Evolutionary conservation across 2,888 invertebrate genomes (phyloP), one percentile per base, ranked within the genome.

Genomic region (Ormyrus thymus): DNA sequence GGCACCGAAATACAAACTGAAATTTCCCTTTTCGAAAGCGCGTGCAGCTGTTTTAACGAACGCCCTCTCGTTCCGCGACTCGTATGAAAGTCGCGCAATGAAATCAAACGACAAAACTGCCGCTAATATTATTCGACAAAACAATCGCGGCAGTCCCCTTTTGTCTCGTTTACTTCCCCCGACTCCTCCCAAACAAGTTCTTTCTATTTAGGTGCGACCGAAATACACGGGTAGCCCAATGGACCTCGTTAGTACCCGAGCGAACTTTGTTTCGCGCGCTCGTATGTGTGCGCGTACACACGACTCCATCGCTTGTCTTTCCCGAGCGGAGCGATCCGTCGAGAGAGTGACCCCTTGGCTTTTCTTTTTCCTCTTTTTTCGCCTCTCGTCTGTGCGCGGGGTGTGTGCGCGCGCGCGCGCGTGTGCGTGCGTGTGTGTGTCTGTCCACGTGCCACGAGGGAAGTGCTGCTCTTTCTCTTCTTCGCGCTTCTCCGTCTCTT

Each of bases 201-300:
- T 65, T 71, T 72, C 71, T 55, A 58, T 59, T 71, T 72, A 65
- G 15, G 53, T n/a, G n/a, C 71, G 59, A 53, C 51, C 64, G 50
- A 51, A 58, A 66, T 53, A 72, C 71, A 66, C 61, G 48, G 58
- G 10, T 11, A 15, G 66, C 13, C 58, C 51, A 65, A 72, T 66
- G 59, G 66, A 77, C 71, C 65, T 71, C 66, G 71, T 66, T 59
- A 77, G 65, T 43, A 59, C 15, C 65, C 7, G 51, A 13, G 51
- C 45, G 66, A 77, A 72, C 66, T 77, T 72, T 43, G 15, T n/a
- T 29, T 29, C 29, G 29, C 46, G 56, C 8, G 10, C 50, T 13
- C 29, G 29, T 29, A 29, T 29, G 29, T 29, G 29, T 64, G 13
- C 1, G 11, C 45, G 9, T n/a, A 29, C 46, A 10, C 59, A 61